Base-by-base conservation (phyloP, 2,888 invertebrate genomes). In the Macrophya annulata region DNA sequence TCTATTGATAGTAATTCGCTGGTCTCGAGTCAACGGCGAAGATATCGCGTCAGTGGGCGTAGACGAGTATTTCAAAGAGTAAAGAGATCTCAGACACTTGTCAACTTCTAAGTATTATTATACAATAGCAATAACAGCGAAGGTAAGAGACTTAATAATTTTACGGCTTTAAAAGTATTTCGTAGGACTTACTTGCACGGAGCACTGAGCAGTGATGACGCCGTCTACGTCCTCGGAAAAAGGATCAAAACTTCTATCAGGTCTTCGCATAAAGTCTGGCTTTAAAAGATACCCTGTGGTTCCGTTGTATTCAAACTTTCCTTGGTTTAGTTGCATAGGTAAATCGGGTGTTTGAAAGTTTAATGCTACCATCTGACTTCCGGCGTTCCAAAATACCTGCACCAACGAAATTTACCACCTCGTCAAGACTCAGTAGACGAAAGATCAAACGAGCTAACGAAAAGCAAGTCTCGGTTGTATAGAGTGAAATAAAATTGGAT, bases 371-470 rank as follows among this genome's bases (percentile, higher is more conserved):
- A 94, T 94, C 91, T 96, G 96, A 91, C 96, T 96, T 51, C 96
- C 96, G 72, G 96, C 96, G 92, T 96, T 96, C 96, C 96, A 96
- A 92, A 96, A 97, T 79, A 96, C 96, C 95, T 96, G 90, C 43
- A 17, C 8, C 25, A 84, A 77, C 31, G 31, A 55, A 77, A 48
- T 77, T 77, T 55, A 77, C 9, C 17, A 17, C 51, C 17, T 31
- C 37, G 77, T 77, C 55, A 55, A 51, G 17, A 31, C 37, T 51
- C 4, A 55, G n/a, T 17, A 3, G 17, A 77, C 31, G 25, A 51
- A 77, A 51, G 59, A 51, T 77, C 62, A 81, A 43, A 81, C 81
- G 51, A 81, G 37, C 15, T 31, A 55, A 77, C 55, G 10, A 31
- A 77, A 55, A 9, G 25, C 31, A 15, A 10, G 4, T 15, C 51